Evolutionary conservation across 2,797 vertebrate species (phyloP).

Genomic region (Pogoniulus pusillus): DNA sequence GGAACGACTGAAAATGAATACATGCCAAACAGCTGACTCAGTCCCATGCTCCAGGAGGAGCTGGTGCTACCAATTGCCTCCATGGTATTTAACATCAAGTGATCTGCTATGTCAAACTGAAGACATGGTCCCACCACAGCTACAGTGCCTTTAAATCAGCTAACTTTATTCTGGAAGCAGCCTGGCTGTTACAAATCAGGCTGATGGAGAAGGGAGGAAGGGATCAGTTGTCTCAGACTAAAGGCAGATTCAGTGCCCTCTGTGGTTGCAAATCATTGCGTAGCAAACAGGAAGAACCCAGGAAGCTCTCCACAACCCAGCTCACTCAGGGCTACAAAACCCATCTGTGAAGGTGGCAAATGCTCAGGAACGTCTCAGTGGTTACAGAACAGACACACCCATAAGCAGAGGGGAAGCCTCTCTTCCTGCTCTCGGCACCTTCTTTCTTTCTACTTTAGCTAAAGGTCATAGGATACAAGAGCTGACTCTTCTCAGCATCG

Average conservation of each 20-base stretch:
- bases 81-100: not conserved
- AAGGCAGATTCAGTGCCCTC: not conserved
- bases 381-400: not conserved
- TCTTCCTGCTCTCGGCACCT: not conserved
- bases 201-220: not conserved
- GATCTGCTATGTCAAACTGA: not conserved
- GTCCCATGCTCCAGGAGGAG: not conserved
- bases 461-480: not conserved
- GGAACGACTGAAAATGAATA: not conserved
- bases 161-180: not conserved
- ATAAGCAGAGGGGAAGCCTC: not conserved
- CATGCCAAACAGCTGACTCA: not conserved
- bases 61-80: constrained; percentile 13
- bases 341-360: not conserved
- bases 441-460: not conserved
- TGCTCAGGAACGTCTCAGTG: not conserved
- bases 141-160: not conserved
- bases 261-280: not conserved
- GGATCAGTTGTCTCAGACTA: not conserved
- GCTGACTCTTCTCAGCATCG: accelerated
- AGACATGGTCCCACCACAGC: not conserved
- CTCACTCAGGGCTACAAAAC: not conserved
- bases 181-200: not conserved
- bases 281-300: not conserved
- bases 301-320: not conserved